phyloP scores from a whole-genome alignment of 2,113 vertebrate species.

The Hydrochoerus hydrochaeris region DNA sequence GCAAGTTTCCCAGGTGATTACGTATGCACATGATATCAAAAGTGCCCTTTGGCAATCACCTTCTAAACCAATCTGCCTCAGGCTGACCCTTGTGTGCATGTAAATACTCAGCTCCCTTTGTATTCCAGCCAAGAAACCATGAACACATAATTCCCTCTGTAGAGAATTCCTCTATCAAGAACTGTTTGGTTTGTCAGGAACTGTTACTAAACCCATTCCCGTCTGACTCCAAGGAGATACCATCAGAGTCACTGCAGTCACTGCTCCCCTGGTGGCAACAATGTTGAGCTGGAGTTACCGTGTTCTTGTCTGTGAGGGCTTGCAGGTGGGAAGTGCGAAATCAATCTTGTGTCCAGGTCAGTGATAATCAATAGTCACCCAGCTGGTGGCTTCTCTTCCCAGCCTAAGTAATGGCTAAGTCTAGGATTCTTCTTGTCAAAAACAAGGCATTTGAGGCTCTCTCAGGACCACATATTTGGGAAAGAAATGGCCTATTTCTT shows the following conservation, averaged over 20 bases:
- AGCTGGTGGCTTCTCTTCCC: not conserved
- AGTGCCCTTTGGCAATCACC: not conserved
- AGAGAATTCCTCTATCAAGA: not conserved
- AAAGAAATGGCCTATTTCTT: not conserved
- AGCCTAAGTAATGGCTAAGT: not conserved
- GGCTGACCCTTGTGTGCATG: not conserved
- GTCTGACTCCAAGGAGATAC: not conserved
- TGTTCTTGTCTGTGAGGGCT: not conserved
- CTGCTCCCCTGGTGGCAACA: accelerated
- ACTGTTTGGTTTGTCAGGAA: not conserved
- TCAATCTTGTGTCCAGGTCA: not conserved
- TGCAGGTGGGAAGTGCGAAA: not conserved
- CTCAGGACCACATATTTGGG: not conserved
- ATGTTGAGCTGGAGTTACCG: not conserved
- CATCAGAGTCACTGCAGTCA: not conserved
- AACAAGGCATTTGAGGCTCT: not conserved
- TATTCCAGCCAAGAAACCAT: not conserved
- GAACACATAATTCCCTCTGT: not conserved
- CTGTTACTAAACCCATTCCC: not conserved
- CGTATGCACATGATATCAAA: not conserved
- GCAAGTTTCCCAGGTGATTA: not conserved
- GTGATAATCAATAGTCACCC: not conserved
- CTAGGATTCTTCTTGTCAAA: not conserved
- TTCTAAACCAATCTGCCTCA: not conserved
- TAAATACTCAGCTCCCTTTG: not conserved